Evolutionary conservation across 2,113 vertebrate genomes (phyloP).

Genomic region (Callocephalon fimbriatum): DNA sequence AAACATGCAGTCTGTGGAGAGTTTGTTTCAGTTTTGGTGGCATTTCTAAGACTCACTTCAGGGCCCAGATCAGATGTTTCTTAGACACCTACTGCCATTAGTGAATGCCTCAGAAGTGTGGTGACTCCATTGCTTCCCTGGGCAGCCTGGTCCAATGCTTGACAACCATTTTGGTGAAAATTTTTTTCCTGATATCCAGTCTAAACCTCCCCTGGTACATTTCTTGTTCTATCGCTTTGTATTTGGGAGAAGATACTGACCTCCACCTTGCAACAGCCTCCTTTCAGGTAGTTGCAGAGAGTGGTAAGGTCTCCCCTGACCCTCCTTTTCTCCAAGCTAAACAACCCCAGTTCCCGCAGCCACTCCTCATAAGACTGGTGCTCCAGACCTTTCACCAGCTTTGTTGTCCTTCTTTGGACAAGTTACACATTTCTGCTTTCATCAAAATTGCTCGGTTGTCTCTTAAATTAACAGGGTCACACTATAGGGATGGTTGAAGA

Average conservation of each 20-base stretch:
- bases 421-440: not conserved
- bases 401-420: not conserved
- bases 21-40: not conserved
- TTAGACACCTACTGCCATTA: conserved; percentile 46
- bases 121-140: too few relatives aligned
- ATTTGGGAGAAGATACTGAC: accelerated
- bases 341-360: too few relatives aligned
- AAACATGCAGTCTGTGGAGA: not conserved
- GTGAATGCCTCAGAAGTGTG: not conserved
- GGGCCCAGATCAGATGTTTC: not conserved
- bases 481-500: not conserved
- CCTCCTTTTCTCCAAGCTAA: not conserved
- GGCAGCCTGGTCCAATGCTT: not conserved
- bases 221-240: not conserved
- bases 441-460: not conserved
- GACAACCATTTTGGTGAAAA: not conserved
- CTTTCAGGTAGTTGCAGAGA: not conserved
- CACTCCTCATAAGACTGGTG: not conserved
- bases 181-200: not conserved
- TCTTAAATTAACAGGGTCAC: not conserved
- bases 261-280: not conserved
- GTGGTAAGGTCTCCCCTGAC: not conserved
- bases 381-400: not conserved
- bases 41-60: conserved; percentile 28
- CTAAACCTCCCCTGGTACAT: not conserved